Base-by-base conservation (phyloP, 1,140 invertebrate genomes). In the Chelonus insularis region DNA sequence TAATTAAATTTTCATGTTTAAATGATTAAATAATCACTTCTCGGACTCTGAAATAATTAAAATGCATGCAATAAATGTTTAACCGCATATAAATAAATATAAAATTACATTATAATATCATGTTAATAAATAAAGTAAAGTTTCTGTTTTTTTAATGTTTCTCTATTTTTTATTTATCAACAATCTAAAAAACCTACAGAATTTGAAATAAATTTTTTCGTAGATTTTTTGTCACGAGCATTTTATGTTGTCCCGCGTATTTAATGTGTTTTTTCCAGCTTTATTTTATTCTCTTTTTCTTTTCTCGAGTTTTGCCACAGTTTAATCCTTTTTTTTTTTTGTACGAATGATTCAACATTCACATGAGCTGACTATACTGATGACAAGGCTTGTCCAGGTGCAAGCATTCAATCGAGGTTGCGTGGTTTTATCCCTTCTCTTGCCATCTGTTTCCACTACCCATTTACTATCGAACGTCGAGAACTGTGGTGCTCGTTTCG, bases 361-460 rank as follows among this genome's bases (percentile, higher is more conserved):
- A 18, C 41, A 18, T 34, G 25, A 18, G 16, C 29, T 29, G 32
- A 34, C n/a, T 52, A 16, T 52, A 18, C 29, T 39, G 32, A 58
- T 23, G 32, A 50, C 45, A 32, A 48, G 25, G 16, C 21, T 41
- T 52, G 36, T 60, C n/a, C 55, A 47, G 23, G 18, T 32, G 21
- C 25, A 32, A 32, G 34, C 36, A 29, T 36, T 34, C 37, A 54
- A 54, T 43, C 16, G 18, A 37, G 37, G 36, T 18, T 54, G 39
- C 37, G 37, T 29, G 39, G 12, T 43, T 60, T 60, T 60, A 43
- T 41, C 12, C 14, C 51, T 43, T 54, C 21, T 16, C 23, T 32
- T 60, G 48, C 43, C 25, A 18, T 60, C 48, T 34, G 18, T 54
- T 60, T 60, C 48, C 50, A 60, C 43, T 43, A 60, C 25, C 36